Evolutionary conservation across 2,797 vertebrate genomes (phyloP).

Genomic region (Hapalemur alaotrensis): DNA sequence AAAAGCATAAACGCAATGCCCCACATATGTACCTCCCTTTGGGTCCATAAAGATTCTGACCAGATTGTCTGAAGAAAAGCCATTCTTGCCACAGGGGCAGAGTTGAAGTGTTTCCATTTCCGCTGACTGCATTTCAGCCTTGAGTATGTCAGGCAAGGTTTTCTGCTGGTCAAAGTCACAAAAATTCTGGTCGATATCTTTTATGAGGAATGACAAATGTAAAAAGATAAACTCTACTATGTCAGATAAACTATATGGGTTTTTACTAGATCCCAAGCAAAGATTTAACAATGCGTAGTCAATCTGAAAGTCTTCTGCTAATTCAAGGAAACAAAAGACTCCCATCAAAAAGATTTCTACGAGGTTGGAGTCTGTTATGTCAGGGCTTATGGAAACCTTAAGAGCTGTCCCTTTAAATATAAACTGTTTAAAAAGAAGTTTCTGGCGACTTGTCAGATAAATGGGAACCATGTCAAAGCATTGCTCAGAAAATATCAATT

Average conservation of each 20-base stretch:
- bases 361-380: not conserved
- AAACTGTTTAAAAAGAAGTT: not conserved
- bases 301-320: constrained; percentile 56
- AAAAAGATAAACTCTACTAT: constrained; percentile 68
- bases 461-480: not conserved
- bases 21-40: constrained; percentile 53
- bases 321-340: constrained; percentile 65
- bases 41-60: constrained; percentile 62
- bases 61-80: constrained; percentile 49
- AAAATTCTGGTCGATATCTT: constrained; percentile 52
- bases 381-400: not conserved
- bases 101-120: constrained; percentile 66
- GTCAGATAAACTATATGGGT: constrained; percentile 54
- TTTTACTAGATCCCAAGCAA: constrained; percentile 63
- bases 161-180: constrained; percentile 72
- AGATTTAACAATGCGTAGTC: constrained; percentile 66
- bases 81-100: constrained; percentile 29
- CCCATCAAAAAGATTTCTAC: not conserved
- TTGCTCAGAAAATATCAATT: not conserved
- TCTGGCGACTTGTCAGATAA: constrained; percentile 9
- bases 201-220: constrained; percentile 69
- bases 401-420: not conserved
- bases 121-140: constrained; percentile 50
- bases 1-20: constrained; percentile 57
- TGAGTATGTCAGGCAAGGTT: constrained; percentile 23